Base-by-base conservation (phyloP, 2,113 vertebrate genomes). In the Isurus oxyrinchus region DNA sequence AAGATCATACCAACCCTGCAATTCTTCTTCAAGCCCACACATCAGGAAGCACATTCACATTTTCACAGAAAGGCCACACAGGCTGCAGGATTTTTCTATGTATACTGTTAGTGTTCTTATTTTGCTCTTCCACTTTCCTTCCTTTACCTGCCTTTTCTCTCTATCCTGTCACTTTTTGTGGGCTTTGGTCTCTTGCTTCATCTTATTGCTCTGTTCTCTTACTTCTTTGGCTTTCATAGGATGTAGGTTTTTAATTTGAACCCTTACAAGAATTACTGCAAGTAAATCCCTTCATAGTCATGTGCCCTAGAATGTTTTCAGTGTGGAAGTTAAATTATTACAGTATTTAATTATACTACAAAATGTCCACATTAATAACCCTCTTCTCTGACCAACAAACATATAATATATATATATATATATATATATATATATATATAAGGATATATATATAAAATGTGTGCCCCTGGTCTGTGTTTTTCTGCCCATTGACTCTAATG, bases 241-340 rank as follows among this genome's bases (percentile, higher is more conserved):
- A 95, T 69, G 40, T 25, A 53, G 63, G 63, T 11, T 49, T 69
- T 95, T 95, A 95, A 53, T 69, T 40, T 14, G 44, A 95, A 95
- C 94, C 61, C 25, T 53, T 44, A 69, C 40, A 95, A 95, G 66
- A 95, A 95, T 69, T 31, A 95, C 66, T n/a, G 57, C 90, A 94
- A 94, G 59, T 63, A 94, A 95, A 69, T 95, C 94, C 94, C 67
- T 53, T 95, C 63, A 69, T 7, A 49, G 44, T 95, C 94, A 95
- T 10, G 11, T 53, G 66, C 3, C 44, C 13, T 0, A 95, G 94
- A 69, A 72, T 95, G 66, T 27, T 44, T 95, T 95, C 27, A 95
- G 66, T 69, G 63, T 69, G 66, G 66, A 66, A 95, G 94, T 95
- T 53, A 53, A 72, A 16, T 53, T 69, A 2, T 95, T 14, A 49